phyloP scores from a whole-genome alignment of 2,797 vertebrate genomes.

The Brachyrhaphis roseni region DNA sequence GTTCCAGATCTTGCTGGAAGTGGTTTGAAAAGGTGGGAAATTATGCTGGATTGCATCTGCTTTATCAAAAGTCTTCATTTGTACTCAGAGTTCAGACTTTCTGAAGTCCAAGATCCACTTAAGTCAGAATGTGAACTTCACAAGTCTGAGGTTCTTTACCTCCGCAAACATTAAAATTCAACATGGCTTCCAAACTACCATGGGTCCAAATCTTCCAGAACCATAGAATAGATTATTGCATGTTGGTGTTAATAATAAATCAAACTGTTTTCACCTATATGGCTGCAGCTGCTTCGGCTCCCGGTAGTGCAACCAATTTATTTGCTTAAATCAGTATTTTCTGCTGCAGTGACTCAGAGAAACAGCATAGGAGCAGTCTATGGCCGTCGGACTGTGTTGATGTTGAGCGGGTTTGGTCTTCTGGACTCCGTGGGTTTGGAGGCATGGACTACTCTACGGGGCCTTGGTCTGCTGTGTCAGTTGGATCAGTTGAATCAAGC shows the following conservation, averaged over 20 bases:
- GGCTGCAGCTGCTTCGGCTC: too few relatives aligned
- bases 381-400: too few relatives aligned
- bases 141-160: not conserved
- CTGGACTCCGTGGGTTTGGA: too few relatives aligned
- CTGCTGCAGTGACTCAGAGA: too few relatives aligned
- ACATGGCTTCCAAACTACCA: not conserved
- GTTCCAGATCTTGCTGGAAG: not conserved
- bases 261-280: too few relatives aligned
- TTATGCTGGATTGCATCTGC: not conserved
- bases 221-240: not conserved
- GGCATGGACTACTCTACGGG: too few relatives aligned
- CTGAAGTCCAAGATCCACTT: not conserved
- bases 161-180: not conserved
- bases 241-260: not conserved
- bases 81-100: not conserved
- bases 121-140: not conserved
- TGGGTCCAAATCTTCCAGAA: not conserved
- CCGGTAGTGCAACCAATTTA: too few relatives aligned
- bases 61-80: not conserved
- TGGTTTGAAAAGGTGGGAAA: not conserved
- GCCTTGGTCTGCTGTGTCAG: too few relatives aligned
- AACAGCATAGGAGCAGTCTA: too few relatives aligned
- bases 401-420: too few relatives aligned
- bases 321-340: too few relatives aligned
- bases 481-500: too few relatives aligned